These are phyloP conservation scores for Bufo gargarizans DNA, from an alignment of 2,113 vertebrate genomes.

Conservation along the genomic window DNA sequence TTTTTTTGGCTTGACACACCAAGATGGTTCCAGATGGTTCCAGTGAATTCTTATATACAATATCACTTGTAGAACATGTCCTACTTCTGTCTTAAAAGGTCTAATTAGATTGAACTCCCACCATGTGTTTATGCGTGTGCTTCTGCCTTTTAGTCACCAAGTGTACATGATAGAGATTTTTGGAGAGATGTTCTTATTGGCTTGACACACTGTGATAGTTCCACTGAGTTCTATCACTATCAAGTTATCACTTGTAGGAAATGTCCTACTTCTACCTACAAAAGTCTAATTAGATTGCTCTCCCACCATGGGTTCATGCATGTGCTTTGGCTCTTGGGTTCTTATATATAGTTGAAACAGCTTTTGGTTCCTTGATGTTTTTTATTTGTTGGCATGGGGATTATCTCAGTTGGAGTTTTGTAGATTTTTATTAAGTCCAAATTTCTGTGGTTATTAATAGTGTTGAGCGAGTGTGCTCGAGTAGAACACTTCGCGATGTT, in stretches of 20 bases:
- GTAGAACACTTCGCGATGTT: too few relatives aligned
- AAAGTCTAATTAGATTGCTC: too few relatives aligned
- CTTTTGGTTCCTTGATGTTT: background rate
- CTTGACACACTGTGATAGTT: background rate
- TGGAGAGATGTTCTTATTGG: background rate
- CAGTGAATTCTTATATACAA: background rate
- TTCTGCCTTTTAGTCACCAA: background rate
- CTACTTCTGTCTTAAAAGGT: background rate
- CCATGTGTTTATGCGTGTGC: background rate
- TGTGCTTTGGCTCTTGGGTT: background rate
- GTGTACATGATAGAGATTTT: background rate
- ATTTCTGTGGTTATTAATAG: background rate
- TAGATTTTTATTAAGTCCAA: background rate
- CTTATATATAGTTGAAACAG: background rate
- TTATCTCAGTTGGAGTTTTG: background rate
- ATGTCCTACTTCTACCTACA: too few relatives aligned
- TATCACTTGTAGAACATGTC: background rate
- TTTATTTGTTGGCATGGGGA: background rate
- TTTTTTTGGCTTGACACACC: too few relatives aligned
- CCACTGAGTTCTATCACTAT: background rate
- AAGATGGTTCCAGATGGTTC: too few relatives aligned
- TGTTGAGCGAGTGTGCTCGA: too few relatives aligned
- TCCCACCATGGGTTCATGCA: too few relatives aligned
- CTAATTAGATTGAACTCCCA: background rate
- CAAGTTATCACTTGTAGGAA: too few relatives aligned